Conservation (phyloP, 2,797 vertebrate genomes). For the Pipistrellus nathusii region DNA sequence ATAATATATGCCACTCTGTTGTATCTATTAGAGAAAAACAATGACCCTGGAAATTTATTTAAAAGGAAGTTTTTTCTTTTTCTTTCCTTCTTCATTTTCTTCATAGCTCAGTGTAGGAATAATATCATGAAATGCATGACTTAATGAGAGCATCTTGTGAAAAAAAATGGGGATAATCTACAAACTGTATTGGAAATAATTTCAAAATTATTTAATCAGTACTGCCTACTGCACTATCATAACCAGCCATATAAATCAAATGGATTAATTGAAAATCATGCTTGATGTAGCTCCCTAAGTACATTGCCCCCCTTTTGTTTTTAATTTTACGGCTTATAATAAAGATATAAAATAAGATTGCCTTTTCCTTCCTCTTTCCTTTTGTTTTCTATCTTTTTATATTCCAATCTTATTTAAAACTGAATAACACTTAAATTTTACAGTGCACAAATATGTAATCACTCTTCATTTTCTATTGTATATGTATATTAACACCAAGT, state of each 20-base stretch:
- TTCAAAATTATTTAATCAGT: conserved; percentile 50
- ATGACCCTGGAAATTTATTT: conserved; percentile 15
- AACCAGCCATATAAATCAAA: conserved; percentile 2
- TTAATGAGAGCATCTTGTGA: background rate
- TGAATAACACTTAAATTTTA: conserved; percentile 40
- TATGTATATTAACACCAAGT: background rate
- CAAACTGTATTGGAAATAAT: conserved; percentile 56
- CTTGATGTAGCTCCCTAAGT: background rate
- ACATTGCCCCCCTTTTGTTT: background rate
- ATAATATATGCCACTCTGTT: background rate
- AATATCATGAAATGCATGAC: conserved; percentile 21
- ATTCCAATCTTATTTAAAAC: conserved; percentile 4
- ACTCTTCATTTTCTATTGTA: conserved; percentile 3
- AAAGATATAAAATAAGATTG: conserved; percentile 62
- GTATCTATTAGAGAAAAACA: background rate
- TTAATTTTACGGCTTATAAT: conserved; percentile 55
- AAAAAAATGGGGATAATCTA: background rate
- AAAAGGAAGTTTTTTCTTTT: background rate
- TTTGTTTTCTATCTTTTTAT: background rate
- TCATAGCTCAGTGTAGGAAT: conserved; percentile 8
- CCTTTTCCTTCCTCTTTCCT: conserved; percentile 23
- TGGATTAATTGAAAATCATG: conserved; percentile 36
- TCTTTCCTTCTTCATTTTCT: background rate
- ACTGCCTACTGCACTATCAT: background rate
- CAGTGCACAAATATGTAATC: background rate